Base-by-base conservation (phyloP, 2,113 vertebrate genomes). In the Nannobrachium achirus region DNA sequence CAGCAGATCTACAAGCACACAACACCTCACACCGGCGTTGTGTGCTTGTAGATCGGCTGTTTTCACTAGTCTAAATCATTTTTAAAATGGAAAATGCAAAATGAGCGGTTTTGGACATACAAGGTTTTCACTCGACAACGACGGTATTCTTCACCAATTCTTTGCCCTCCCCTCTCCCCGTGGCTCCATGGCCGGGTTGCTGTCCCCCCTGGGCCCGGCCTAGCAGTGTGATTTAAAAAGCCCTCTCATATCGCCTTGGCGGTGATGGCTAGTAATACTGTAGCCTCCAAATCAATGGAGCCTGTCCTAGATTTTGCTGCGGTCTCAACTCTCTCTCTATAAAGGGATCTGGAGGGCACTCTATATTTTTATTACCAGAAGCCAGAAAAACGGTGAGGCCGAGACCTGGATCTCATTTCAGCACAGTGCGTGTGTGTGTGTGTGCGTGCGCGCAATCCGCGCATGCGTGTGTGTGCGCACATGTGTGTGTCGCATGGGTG, bases 261-360 rank as follows among this genome's bases (percentile, higher is more conserved):
- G 62, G 85, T 88, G 84, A 87, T 82, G 86, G 88, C 88, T 71
- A 87, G 90, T 92, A 92, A 92, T 89, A 90, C 86, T 82, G 83
- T 90, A 88, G 87, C 84, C 83, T 90, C 88, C 83, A 86, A 90
- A 93, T 93, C 92, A 91, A 93, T 92, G 89, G 84, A 88, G 88
- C 88, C 83, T 92, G 89, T 85, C 92, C 90, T 85, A 88, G 88
- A 91, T 92, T 89, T 89, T 74, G 81, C 83, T 78, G 79, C 41
- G 60, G 87, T 88, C 89, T 88, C 82, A 83, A 82, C 81, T 85
- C 81, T 79, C 83, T 81, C 89, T 89, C 89, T 88, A 90, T 93
- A 91, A 93, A 92, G 91, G 88, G 91, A 92, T 88, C 86, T 87
- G 77, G 89, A 89, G 89, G 86, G 86, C 79, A 85, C 86, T 82